Conservation (phyloP, 1,140 invertebrate species). For the Megalopta genalis region DNA sequence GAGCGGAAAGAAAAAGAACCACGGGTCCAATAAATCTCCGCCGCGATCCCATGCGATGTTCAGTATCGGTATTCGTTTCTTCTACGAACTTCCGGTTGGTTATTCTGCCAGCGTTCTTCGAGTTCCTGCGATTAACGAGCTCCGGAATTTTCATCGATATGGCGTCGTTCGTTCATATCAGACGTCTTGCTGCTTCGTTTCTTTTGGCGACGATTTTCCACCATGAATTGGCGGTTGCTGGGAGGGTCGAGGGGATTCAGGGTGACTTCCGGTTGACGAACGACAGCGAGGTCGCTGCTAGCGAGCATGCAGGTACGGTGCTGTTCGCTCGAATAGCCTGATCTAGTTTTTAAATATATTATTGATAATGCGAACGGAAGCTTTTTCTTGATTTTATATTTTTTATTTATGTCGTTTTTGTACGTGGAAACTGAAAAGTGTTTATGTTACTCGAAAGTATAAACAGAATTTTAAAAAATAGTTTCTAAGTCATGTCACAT, state of each 20-base stretch:
- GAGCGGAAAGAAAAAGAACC: slow-evolving; percentile 30
- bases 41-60: slow-evolving; percentile 10
- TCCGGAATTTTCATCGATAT: neutral
- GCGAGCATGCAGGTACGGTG: slow-evolving; percentile 59
- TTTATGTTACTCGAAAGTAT: too few relatives aligned
- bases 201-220: slow-evolving; percentile 5
- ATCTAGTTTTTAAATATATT: neutral
- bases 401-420: too few relatives aligned
- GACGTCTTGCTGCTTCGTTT: slow-evolving; percentile 8
- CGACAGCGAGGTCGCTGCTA: slow-evolving; percentile 62
- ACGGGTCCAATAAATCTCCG: slow-evolving; percentile 48
- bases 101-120: neutral
- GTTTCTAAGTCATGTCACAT: too few relatives aligned
- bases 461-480: too few relatives aligned
- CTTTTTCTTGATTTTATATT: too few relatives aligned
- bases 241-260: slow-evolving; percentile 50
- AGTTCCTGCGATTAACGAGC: neutral
- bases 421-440: too few relatives aligned
- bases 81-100: neutral
- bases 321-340: neutral
- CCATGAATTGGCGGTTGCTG: slow-evolving; percentile 13
- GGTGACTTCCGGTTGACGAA: slow-evolving; percentile 52
- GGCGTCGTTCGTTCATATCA: neutral
- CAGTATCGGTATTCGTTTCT: slow-evolving; percentile 33
- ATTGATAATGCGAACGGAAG: too few relatives aligned